Evolutionary conservation across 2,888 invertebrate genomes (phyloP), one percentile per base, ranked within the genome.

Genomic region (Agrenia bidenticulata): DNA sequence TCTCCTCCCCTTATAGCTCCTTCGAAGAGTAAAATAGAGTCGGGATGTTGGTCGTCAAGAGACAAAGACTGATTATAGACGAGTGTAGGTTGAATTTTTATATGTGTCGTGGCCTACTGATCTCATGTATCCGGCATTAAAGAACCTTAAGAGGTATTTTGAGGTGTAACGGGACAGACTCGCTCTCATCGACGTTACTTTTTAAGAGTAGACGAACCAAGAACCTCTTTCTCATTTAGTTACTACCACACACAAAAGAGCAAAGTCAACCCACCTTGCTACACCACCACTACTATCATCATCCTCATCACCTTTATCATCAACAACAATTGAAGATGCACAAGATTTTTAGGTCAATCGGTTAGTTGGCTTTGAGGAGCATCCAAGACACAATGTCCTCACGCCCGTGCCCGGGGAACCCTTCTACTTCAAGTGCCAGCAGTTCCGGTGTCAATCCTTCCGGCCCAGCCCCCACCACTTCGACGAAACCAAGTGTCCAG

Each of bases 291-390:
- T 11, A 32, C 32, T 5, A 23, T 51, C 21, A 19, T 51, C 19
- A 23, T 11, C 13, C 51, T 32, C 57, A 37, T 23, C 51, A 23
- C 23, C 51, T 51, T 7, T 19, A 24, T 24, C 13, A 51, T 24
- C 21, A 51, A 51, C 51, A 51, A 51, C 51, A 51, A 51, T 51
- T 24, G 24, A 51, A 51, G 51, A 51, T 51, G 19, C 19, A 51
- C 45, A 51, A 61, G 61, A 64, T 69, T 69, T 71, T 61, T 72
- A 71, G 75, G 75, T 75, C 73, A 75, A 73, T 73, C 71, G 73
- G 74, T 76, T 76, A 76, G 76, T 76, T 71, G 76, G 74, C 73
- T 74, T 73, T 61, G 71, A 71, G 73, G 72, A 73, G 74, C 70
- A 66, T 69, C 66, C 69, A 67, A 69, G 71, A 72, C 74, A 76